phyloP scores from a whole-genome alignment of 2,888 invertebrate genomes.

The Coleophora deauratella region DNA sequence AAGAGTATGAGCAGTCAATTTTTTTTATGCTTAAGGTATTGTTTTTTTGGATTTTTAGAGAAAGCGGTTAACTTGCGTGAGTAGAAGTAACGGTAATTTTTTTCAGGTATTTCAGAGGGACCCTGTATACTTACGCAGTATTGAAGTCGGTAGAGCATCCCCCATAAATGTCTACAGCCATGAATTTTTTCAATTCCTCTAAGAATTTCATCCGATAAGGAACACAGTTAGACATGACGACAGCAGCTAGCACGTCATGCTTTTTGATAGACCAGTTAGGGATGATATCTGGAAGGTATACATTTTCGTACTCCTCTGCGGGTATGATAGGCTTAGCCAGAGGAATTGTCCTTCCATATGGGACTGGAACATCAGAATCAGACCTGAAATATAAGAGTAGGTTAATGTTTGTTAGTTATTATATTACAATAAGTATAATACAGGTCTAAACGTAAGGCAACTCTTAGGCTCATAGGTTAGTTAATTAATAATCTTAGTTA shows the following conservation, averaged over 20 bases:
- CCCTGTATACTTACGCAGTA: too few species aligned
- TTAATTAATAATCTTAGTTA: too few species aligned
- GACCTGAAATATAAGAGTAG: slow-evolving; percentile 70
- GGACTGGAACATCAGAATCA: slow-evolving; percentile 78
- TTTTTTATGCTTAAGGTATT: too few species aligned
- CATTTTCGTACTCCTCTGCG: slow-evolving; percentile 7
- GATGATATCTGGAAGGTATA: slow-evolving; percentile 25
- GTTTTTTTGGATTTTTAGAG: too few species aligned
- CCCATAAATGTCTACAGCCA: slow-evolving; percentile 75
- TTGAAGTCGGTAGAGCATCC: slow-evolving; percentile 44
- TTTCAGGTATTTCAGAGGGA: too few species aligned
- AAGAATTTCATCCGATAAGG: slow-evolving; percentile 69
- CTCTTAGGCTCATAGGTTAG: too few species aligned
- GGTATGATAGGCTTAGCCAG: slow-evolving; percentile 18
- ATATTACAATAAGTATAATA: not conserved
- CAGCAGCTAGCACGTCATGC: slow-evolving; percentile 57
- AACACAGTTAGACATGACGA: slow-evolving; percentile 76
- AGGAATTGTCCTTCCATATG: slow-evolving; percentile 75
- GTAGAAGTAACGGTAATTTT: too few species aligned
- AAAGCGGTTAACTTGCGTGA: too few species aligned
- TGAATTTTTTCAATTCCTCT: slow-evolving; percentile 69
- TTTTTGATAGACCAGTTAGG: slow-evolving; percentile 58
- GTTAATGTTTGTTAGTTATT: not conserved
- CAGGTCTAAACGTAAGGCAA: too few species aligned
- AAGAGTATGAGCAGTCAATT: too few species aligned